These are phyloP conservation scores for Bombyx mori DNA, from an alignment of 1,140 invertebrate species.

Conservation along the genomic window ASM3026992v2 NC_085120.1:3327001-3327500, in stretches of 20 bases:
- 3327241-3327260: conserved; percentile 62
- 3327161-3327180: conserved; percentile 50
- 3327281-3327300: conserved; percentile 69
- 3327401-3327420: conserved; percentile 55
- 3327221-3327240: conserved; percentile 41
- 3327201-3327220: conserved; percentile 46
- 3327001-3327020: conserved; percentile 16
- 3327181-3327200: conserved; percentile 10
- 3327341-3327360: conserved; percentile 25
- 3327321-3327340: conserved; percentile 56
- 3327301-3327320: conserved; percentile 60
- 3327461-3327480: background rate
- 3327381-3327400: conserved; percentile 63
- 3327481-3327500: conserved; percentile 9
- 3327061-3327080: conserved; percentile 37
- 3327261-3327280: conserved; percentile 47
- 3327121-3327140: conserved; percentile 58
- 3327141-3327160: conserved; percentile 67
- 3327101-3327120: conserved; percentile 60
- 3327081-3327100: conserved; percentile 59
- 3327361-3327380: conserved; percentile 32
- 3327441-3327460: conserved; percentile 12
- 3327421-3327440: conserved; percentile 48
- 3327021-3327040: conserved; percentile 54
- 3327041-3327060: conserved; percentile 61